These are phyloP conservation scores for Bellardia bayeri DNA, from an alignment of 2,888 invertebrate species.

Conservation along the genomic window DNA sequence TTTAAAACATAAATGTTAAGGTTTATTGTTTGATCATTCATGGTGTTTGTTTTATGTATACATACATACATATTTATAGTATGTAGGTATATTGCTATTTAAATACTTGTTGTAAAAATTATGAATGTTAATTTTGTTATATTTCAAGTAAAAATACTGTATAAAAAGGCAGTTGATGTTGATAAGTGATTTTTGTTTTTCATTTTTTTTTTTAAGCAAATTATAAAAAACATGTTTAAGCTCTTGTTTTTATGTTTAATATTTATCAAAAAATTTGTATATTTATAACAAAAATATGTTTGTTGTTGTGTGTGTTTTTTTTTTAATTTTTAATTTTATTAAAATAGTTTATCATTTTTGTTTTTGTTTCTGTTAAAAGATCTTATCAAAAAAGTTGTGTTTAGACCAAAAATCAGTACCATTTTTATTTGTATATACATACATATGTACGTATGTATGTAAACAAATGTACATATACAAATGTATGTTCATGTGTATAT, in stretches of 20 bases:
- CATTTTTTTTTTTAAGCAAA: slow-evolving; percentile 51
- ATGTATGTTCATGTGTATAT: background rate
- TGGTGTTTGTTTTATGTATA: background rate
- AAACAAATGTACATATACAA: background rate
- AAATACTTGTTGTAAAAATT: slow-evolving; percentile 57
- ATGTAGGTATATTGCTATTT: background rate
- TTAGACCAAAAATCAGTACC: slow-evolving; percentile 63
- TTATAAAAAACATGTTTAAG: slow-evolving; percentile 54
- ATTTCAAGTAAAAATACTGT: slow-evolving; percentile 65
- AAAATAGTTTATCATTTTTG: slow-evolving; percentile 46
- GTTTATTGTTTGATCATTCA: background rate
- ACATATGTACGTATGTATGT: background rate
- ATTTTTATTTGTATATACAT: slow-evolving; percentile 30
- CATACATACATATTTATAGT: too few species aligned
- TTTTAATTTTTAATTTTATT: slow-evolving; percentile 56
- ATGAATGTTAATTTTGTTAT: slow-evolving; percentile 44
- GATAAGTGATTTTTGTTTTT: slow-evolving; percentile 12
- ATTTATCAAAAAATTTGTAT: slow-evolving; percentile 60
- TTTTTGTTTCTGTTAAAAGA: slow-evolving; percentile 30
- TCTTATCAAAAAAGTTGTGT: slow-evolving; percentile 53
- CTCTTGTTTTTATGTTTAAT: slow-evolving; percentile 40
- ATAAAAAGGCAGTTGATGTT: slow-evolving; percentile 67
- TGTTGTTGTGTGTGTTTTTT: background rate
- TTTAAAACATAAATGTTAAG: background rate
- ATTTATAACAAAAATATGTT: slow-evolving; percentile 67